Percentiles rank a stretch among this genome's conserved stretches.
phyloP scores from a whole-genome alignment of 2,797 vertebrate genomes.

The Simalia tracyae region DNA sequence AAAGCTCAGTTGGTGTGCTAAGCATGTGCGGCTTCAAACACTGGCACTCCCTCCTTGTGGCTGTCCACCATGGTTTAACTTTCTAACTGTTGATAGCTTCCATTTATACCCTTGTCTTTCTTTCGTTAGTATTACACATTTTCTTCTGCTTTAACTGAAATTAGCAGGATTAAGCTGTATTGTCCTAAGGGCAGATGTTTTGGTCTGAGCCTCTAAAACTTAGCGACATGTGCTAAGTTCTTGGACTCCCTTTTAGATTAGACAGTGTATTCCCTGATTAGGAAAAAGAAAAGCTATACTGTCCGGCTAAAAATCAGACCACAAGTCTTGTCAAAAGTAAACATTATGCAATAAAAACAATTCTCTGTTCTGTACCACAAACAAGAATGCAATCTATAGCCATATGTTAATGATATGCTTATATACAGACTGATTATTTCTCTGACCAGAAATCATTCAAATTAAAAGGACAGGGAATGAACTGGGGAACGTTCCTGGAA shows the following conservation, averaged over 20 bases:
- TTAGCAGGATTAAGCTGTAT: constrained; percentile 7
- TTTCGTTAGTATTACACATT: not conserved
- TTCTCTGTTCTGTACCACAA: constrained; percentile 29
- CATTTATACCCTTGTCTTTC: constrained; percentile 4
- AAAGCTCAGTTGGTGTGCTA: not conserved
- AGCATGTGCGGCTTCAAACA: not conserved
- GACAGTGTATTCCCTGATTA: constrained; percentile 10
- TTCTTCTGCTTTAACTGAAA: constrained; percentile 33
- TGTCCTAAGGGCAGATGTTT: constrained; percentile 1
- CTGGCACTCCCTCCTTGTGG: not conserved
- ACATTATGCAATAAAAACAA: constrained; percentile 36
- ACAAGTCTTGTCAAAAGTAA: constrained; percentile 33
- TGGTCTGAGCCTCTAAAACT: not conserved
- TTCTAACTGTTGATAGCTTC: constrained; percentile 11
- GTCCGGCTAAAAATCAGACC: constrained; percentile 18
- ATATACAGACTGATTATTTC: not conserved
- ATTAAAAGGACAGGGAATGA: not conserved
- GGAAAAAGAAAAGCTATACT: not conserved
- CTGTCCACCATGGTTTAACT: constrained; percentile 4
- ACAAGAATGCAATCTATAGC: constrained; percentile 5
- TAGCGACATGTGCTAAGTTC: not conserved
- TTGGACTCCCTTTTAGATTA: not conserved
- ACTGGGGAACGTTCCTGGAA: not conserved
- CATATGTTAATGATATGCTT: not conserved
- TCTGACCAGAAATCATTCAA: not conserved